Evolutionary conservation across 2,797 vertebrate species (phyloP), one percentile per base, ranked within the genome.

Genomic region (Discoglossus pictus): DNA sequence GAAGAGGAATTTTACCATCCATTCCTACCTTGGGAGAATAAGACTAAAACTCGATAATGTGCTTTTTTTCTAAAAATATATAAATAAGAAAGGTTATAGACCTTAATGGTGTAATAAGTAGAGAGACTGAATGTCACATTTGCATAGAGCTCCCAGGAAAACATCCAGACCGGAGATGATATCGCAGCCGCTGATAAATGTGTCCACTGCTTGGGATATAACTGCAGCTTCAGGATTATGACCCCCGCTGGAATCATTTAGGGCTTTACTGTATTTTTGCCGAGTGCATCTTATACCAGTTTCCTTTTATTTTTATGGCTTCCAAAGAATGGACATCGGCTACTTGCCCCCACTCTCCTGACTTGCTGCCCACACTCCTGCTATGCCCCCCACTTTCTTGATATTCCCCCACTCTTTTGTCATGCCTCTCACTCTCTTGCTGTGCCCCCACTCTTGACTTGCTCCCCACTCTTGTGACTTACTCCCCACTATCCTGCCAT

Each of bases 71-170:
- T n/a, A 47, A 21, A 47, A 59, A 67, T 36, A 46, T 61, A 54
- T 35, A 54, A 47, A 50, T 21, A 56, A 55, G 54, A 20, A 23
- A 17, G 7, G 17, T 44, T 23, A 6, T 13, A 34, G 27, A 23
- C 34, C n/a, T 24, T 63, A 55, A 62, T 55, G 50, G 25, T 20
- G 51, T 47, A 55, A 63, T 61, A 55, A 70, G 51, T 56, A 31
- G 43, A 56, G 43, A 36, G 55, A 27, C 16, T 17, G 50, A 54
- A 55, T 61, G 60, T 55, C 43, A 63, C 60, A 63, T 70, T 70
- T 63, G 43, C 67, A 70, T 62, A 63, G 56, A 55, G 46, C 39
- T 51, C 9, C n/a, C 15, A 18, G 17, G 18, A n/a, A n/a, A n/a
- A n/a, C n/a, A 24, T 56, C 51, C 43, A 18, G 51, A 69, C 61